Conservation (phyloP, 2,113 vertebrate genomes). For the Fregata magnificens region DNA sequence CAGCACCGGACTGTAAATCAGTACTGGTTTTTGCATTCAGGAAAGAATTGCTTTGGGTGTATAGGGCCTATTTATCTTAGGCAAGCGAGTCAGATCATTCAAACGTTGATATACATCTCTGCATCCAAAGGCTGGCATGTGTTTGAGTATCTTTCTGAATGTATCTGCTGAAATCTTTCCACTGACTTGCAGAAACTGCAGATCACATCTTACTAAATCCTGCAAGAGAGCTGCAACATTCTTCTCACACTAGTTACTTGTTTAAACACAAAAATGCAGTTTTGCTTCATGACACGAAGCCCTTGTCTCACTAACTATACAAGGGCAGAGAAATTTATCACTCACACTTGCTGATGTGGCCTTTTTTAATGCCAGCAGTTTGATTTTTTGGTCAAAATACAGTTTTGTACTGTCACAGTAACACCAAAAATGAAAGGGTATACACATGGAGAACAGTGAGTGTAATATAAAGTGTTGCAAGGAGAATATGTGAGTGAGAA, state of each 20-base stretch:
- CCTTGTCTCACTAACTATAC: rapidly evolving
- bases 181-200: neutral
- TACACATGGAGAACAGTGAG: neutral
- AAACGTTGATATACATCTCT: rapidly evolving
- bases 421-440: no score
- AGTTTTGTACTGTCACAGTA: neutral
- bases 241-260: neutral
- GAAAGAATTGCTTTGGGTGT: neutral
- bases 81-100: rapidly evolving
- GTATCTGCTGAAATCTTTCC: neutral
- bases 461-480: neutral
- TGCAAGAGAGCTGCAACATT: rapidly evolving
- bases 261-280: rapidly evolving
- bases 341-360: neutral
- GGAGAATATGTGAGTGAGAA: neutral
- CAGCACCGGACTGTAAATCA: neutral
- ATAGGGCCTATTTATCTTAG: neutral
- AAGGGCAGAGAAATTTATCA: neutral
- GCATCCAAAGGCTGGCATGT: neutral
- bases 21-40: rapidly evolving
- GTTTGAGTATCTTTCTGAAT: neutral
- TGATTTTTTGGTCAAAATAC: neutral
- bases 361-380: neutral
- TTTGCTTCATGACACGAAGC: rapidly evolving
- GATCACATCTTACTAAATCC: rapidly evolving